Evolutionary conservation across 2,797 vertebrate genomes (phyloP), one percentile per base, ranked within the genome.

Genomic region (Sus cebifrons): DNA sequence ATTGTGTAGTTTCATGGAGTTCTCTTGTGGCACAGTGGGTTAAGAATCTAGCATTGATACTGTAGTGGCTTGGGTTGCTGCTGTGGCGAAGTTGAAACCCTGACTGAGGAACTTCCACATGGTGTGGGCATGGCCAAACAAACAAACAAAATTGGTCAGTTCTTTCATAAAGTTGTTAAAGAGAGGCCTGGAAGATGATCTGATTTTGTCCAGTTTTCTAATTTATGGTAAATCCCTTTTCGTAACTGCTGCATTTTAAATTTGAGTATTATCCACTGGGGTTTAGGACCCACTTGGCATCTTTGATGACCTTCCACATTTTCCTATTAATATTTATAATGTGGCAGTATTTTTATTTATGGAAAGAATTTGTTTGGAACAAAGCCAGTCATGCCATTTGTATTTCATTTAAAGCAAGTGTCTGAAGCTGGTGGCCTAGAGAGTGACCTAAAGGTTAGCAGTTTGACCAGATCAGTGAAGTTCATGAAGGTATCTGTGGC

Each of bases 331-430:
- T 86, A 64, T 64, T 79, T 91, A 49, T 78, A 84, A 70, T 60
- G 67, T 81, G 56, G 85, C 23, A 77, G 4, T 75, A 70, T 62
- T 77, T 74, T 65, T 68, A 36, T 79, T 89, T 78, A 71, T 92
- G 58, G 52, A 71, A 94, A 86, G 29, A 88, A 78, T 79, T 27
- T 83, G 29, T 86, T 54, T 54, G 29, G 12, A 62, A 49, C 44
- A 74, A 62, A 70, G 32, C 54, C 27, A 52, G 4, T 93, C 25
- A 27, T 10, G 25, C 62, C 12, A 14, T 52, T 64, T 18, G 9
- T 74, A 71, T 86, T 96, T 94, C 75, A 52, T 82, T 70, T 74
- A 75, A 75, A 94, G 91, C 52, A 74, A 91, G 56, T 32, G 95
- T 11, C 52, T 87, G 49, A 71, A 68, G 8, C 25, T 70, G 23